Evolutionary conservation across 2,113 vertebrate species (phyloP), one percentile per base, ranked within the genome.

Genomic region (Isichthys henryi): DNA sequence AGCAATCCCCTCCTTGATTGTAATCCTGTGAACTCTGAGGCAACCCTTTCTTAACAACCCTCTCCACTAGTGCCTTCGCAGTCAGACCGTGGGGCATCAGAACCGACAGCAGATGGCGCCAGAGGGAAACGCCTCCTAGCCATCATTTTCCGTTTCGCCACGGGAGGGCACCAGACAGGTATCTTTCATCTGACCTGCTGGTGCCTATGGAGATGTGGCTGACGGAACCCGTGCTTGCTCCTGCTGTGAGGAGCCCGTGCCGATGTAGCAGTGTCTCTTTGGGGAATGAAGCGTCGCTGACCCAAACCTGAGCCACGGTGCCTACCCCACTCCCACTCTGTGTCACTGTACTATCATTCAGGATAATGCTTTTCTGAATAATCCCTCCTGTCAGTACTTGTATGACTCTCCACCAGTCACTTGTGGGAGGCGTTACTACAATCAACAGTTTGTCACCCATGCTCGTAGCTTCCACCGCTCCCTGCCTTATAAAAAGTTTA

Each of bases 11-110:
- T n/a, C 46, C n/a, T 46, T 58, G 88, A 89, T 90, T 89, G 91
- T 87, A 92, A 45, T 62, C 27, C 48, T n/a, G 19, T 39, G 88
- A 70, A 89, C 86, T 56, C 27, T 88, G 35, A 35, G 48, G 48
- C 56, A 80, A 53, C 80, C 27, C 35, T 62, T 88, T 82, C 89
- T 90, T 90, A 88, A 84, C 48, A 82, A 90, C 91, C 89, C 88
- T 90, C 88, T 94, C 92, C 92, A 92, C 90, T 92, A 94, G 95
- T 95, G 95, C 94, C 95, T 95, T 95, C 92, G 90, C 89, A 88
- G 91, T 89, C 80, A 53, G 88, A 92, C 90, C 87, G n/a, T 39
- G 89, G 80, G 74, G 88, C 89, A 77, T 46, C 52, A 88, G 52
- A 31, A 88, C 27, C 31, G 35, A 62, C 45, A 17, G n/a, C 43